Percentiles rank a stretch among this genome's conserved stretches.
phyloP scores from a whole-genome alignment of 2,888 invertebrate species.

The Philhelius pedissequus region DNA sequence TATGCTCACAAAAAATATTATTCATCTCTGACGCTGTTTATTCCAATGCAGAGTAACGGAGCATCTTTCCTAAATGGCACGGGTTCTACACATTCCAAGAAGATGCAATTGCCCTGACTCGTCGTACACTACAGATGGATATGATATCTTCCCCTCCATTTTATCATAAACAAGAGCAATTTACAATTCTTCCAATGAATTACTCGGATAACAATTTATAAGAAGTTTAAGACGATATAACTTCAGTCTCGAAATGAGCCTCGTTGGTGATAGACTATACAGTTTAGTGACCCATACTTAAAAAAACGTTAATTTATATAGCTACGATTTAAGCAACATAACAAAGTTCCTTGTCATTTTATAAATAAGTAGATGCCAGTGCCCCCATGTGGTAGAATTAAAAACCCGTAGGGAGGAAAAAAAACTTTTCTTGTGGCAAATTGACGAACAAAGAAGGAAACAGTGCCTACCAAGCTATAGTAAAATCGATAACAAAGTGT shows the following conservation, averaged over 20 bases:
- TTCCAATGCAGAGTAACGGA: background rate
- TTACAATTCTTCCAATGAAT: constrained; percentile 46
- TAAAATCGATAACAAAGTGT: constrained; percentile 59
- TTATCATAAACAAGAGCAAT: constrained; percentile 25
- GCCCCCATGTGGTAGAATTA: constrained; percentile 5
- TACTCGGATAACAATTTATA: constrained; percentile 25
- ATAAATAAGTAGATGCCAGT: constrained; percentile 13
- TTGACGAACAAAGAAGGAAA: constrained; percentile 14
- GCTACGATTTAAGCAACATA: background rate
- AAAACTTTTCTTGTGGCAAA: background rate
- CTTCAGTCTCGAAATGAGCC: constrained; percentile 52
- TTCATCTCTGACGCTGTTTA: background rate
- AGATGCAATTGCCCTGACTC: constrained; percentile 43
- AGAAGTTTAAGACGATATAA: constrained; percentile 14
- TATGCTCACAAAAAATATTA: background rate
- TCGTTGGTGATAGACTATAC: constrained; percentile 24
- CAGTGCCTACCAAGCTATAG: background rate
- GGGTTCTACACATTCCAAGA: constrained; percentile 23
- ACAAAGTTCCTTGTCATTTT: background rate
- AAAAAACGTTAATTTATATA: background rate
- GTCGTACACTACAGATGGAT: constrained; percentile 24
- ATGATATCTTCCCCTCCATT: background rate
- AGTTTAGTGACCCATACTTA: background rate
- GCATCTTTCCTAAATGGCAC: background rate
- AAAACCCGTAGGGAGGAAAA: background rate